A percentile compares a stretch with the other conserved stretches of the same genome.
phyloP scores from a whole-genome alignment of 2,888 invertebrate genomes.

The Lepidocyrtinus sp. region DNA sequence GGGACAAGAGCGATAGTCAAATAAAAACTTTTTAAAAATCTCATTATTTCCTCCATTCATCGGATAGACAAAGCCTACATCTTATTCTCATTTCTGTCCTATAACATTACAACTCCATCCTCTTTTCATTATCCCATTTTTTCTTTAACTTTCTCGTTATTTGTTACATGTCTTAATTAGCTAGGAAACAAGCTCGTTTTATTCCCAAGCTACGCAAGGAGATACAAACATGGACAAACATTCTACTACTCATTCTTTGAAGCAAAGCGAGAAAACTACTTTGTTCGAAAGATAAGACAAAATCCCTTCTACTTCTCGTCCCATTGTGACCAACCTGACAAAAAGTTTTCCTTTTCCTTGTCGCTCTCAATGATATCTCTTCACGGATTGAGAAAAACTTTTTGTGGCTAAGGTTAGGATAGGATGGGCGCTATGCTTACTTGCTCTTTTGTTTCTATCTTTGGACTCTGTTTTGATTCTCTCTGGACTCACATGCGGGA shows the following conservation, averaged over 20 bases:
- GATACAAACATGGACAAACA: constrained; percentile 21
- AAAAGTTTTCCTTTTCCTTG: constrained; percentile 31
- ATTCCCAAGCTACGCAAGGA: background rate
- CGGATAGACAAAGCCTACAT: background rate
- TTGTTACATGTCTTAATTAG: constrained; percentile 52
- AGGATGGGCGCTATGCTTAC: background rate
- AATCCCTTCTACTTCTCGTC: constrained; percentile 45
- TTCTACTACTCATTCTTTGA: constrained; percentile 27
- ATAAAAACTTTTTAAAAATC: background rate
- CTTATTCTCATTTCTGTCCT: too few species aligned
- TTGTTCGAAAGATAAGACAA: constrained; percentile 42
- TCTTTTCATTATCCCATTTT: background rate
- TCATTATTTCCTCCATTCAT: constrained; percentile 1
- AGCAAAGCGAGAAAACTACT: constrained; percentile 2
- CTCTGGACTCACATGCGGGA: constrained; percentile 27
- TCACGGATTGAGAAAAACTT: constrained; percentile 15
- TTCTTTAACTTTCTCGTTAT: constrained; percentile 31
- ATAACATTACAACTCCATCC: background rate
- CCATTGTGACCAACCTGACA: constrained; percentile 57
- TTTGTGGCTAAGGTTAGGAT: background rate
- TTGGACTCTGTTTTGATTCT: constrained; percentile 39
- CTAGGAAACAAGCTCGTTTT: constrained; percentile 31
- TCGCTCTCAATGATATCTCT: constrained; percentile 34
- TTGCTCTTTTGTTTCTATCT: background rate
- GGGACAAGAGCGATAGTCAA: background rate